These are phyloP conservation scores for Lonchura striata DNA, from an alignment of 2,113 vertebrate genomes.

Conservation along the genomic window DNA sequence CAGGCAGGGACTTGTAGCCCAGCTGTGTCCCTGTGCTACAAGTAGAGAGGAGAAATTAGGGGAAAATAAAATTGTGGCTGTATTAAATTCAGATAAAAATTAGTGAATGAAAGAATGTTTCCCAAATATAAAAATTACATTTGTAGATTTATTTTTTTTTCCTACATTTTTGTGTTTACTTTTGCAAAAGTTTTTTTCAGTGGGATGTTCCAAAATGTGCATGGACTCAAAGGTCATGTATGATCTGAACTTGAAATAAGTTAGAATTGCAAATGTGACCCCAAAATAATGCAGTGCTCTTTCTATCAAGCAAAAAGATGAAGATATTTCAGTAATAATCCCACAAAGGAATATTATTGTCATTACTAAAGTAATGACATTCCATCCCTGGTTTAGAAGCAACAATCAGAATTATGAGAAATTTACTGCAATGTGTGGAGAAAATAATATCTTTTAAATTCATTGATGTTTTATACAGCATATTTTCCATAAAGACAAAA, in stretches of 20 bases:
- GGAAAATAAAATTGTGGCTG: neutral
- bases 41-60: neutral
- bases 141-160: neutral
- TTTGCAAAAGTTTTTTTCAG: neutral
- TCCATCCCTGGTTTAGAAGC: neutral
- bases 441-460: neutral
- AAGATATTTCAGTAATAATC: neutral
- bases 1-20: neutral
- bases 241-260: neutral
- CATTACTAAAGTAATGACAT: neutral
- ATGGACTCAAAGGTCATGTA: neutral
- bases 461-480: neutral
- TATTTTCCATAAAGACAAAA: neutral
- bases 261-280: neutral
- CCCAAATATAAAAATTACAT: neutral
- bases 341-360: neutral
- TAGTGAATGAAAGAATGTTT: neutral
- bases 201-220: neutral
- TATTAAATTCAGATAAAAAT: neutral
- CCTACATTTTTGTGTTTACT: neutral
- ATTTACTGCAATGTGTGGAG: neutral
- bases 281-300: neutral
- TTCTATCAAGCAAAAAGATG: neutral
- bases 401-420: neutral
- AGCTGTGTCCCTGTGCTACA: accelerated